Evolutionary conservation across 1,140 invertebrate species (phyloP), one percentile per base, ranked within the genome.

Genomic region (Armadillidium nasatum): DNA sequence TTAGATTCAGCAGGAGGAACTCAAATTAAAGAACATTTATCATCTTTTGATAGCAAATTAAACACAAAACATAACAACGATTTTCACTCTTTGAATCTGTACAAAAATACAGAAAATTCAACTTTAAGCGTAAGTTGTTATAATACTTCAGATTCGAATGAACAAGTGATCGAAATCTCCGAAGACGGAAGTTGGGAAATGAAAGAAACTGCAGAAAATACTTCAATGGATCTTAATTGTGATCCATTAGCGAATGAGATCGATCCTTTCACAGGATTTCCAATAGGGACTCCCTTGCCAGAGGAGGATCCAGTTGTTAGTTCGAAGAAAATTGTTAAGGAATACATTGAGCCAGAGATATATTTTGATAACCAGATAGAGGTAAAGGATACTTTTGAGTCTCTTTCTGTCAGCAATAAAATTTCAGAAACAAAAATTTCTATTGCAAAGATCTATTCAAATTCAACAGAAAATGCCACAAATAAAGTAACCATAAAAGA

Each of bases 251-350:
- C 7, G 11, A 13, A 13, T 15, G 50, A 60, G 11, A 60, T 60
- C 19, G 50, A 60, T 60, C 50, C 50, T 15, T 60, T 60, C 50
- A 60, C 50, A 60, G 50, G 50, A 60, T 60, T 60, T 15, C 50
- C 50, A 60, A 7, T 60, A 4, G 11, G 11, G 2, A 19, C 50
- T 19, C 50, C 50, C 4, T 15, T 15, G 11, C 4, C 15, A 50
- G 46, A 15, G 19, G 11, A 13, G 1, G 50, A 60, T 15, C 46
- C 50, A 15, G 19, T 60, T 60, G 11, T 60, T 15, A 13, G 11
- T 60, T 60, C 50, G 19, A 60, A 60, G 50, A 19, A 60, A 19
- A 2, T 19, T 2, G 50, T 60, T 13, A 2, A 60, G 46, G 50
- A 60, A 7, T 60, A 33, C 33, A 33, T 33, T 33, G 33, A 33